Evolutionary conservation across 64 coral and sea anemone species (phyloP), one percentile per base, ranked within the genome.

Genomic region (Montipora capricornis): DNA sequence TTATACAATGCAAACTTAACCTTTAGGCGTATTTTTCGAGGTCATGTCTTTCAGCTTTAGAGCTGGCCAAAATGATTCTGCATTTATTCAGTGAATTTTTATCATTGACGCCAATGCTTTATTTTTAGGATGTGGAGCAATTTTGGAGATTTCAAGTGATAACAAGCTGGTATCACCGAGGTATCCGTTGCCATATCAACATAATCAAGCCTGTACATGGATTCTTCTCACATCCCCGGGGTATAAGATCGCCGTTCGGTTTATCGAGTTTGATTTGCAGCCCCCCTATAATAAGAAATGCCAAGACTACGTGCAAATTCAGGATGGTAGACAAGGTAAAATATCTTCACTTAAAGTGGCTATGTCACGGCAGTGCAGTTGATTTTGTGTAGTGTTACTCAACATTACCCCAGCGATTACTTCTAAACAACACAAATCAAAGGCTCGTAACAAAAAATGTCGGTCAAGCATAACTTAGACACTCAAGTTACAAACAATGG

Each of bases 201-300:
- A 89, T 46, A 80, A 89, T 22, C 96, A 98, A 67, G 44, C 74
- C 1, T 98, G 96, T 37, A 94, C 83, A 13, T 98, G 96, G 96
- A 89, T 98, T 64, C 44, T 98, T 46, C 53, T 66, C 12, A 14
- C 93, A 6, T 49, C 80, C 7, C 48, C 89, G 9, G 58, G 68
- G 20, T 17, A 59, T 59, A 91, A 79, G 62, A 91, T 98, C 17
- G 49, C 47, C 14, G 9, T 95, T 9, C 47, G 20, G 1, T 98
- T 98, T 58, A 70, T 84, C 1, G 55, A 87, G 1, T 89, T 98
- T 85, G 73, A 92, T 45, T 75, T 98, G 12, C 82, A 98, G 20
- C 55, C 78, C 49, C 29, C 92, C 53, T 74, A 75, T 51, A 77
- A 47, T 12, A 76, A 89, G 17, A 20, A 81, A 51, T 98, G 96